phyloP scores from a whole-genome alignment of 2,888 invertebrate species.

The Drosophila prolongata region DNA sequence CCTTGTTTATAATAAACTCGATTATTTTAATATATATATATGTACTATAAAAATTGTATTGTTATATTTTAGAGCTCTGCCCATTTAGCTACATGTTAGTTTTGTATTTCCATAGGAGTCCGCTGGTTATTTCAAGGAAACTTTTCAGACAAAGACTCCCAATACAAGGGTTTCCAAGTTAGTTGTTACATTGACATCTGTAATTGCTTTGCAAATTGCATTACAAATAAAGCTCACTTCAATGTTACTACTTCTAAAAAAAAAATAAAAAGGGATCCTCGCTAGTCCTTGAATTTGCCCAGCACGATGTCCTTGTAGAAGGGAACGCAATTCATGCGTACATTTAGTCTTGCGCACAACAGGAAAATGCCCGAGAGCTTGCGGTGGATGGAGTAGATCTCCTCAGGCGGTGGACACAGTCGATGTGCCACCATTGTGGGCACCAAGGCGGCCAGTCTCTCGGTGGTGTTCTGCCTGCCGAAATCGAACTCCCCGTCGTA shows the following conservation, averaged over 20 bases:
- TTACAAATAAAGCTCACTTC: slow-evolving; percentile 6
- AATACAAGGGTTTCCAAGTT: neutral
- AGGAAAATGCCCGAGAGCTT: slow-evolving; percentile 98
- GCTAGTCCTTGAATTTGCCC: slow-evolving; percentile 72
- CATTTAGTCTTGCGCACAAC: slow-evolving; percentile 93
- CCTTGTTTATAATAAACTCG: too few species aligned
- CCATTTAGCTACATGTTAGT: neutral
- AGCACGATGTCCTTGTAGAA: slow-evolving; percentile 92
- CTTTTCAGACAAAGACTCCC: neutral
- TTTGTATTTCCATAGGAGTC: neutral
- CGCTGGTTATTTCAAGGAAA: neutral
- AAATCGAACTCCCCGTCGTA: slow-evolving; percentile 93
- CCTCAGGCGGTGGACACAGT: slow-evolving; percentile 98
- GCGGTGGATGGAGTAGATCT: slow-evolving; percentile 98
- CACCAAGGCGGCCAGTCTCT: slow-evolving; percentile 92
- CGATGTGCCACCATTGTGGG: slow-evolving; percentile 97
- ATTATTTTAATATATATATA: too few species aligned
- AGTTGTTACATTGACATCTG: neutral
- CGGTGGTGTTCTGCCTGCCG: slow-evolving; percentile 90
- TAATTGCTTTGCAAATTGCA: neutral
- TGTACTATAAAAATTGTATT: too few species aligned
- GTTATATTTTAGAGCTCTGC: too few species aligned
- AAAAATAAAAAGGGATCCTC: neutral
- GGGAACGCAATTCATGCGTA: slow-evolving; percentile 92
- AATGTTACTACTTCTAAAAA: neutral